phyloP scores from a whole-genome alignment of 2,113 vertebrate genomes.

The Apteryx owenii region DNA sequence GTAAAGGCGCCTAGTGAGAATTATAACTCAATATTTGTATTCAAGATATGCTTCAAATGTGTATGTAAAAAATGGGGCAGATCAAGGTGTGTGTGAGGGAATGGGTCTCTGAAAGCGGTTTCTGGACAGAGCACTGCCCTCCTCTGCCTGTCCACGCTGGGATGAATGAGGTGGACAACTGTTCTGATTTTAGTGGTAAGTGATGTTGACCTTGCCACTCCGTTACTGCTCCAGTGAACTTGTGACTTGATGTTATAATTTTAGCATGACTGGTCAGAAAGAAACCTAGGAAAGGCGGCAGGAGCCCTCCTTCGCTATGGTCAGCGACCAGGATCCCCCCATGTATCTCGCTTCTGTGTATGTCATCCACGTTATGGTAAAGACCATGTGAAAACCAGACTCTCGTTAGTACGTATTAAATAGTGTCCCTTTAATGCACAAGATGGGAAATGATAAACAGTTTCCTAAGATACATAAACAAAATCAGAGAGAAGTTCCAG shows the following conservation, averaged over 20 bases:
- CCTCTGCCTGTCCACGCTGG: background rate
- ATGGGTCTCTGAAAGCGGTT: background rate
- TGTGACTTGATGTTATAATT: background rate
- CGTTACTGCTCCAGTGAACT: background rate
- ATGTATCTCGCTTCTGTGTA: fast-evolving
- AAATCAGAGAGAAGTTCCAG: constrained; percentile 21
- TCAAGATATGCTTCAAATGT: background rate
- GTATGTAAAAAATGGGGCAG: background rate
- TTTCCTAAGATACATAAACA: constrained; percentile 19
- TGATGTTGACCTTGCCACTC: background rate
- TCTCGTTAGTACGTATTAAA: background rate
- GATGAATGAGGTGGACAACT: background rate
- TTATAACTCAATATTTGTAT: background rate
- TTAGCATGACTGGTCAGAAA: background rate
- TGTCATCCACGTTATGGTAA: fast-evolving
- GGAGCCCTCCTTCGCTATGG: background rate
- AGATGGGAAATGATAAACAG: constrained; percentile 26
- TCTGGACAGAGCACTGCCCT: background rate
- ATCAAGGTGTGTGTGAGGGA: background rate
- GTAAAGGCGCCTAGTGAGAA: background rate
- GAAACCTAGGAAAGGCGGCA: background rate
- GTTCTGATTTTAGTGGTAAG: background rate
- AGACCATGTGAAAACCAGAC: background rate
- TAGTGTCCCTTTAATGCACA: background rate
- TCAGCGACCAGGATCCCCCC: background rate